Percentiles rank a stretch among this genome's conserved stretches.
Conservation (phyloP, 2,888 invertebrate genomes). For the Chrysotoxum bicinctum region DNA sequence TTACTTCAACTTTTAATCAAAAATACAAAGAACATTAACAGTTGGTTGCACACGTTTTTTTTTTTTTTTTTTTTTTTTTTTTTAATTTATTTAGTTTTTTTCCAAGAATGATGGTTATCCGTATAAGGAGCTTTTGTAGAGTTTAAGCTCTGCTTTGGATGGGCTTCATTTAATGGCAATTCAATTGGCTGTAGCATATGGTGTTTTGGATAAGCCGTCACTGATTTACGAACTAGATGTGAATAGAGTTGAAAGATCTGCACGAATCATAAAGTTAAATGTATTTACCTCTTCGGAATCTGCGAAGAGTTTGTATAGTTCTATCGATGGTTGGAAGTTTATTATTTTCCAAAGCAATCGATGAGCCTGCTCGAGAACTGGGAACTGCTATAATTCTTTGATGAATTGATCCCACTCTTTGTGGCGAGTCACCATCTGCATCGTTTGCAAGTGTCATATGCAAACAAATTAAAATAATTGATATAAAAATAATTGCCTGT, state of each 20-base stretch:
- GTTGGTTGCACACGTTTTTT: neutral
- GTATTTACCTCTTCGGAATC: constrained; percentile 10
- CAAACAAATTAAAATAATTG: constrained; percentile 13
- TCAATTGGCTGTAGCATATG: constrained; percentile 35
- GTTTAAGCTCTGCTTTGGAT: constrained; percentile 15
- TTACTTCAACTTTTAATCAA: neutral
- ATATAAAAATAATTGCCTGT: neutral
- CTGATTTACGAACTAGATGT: neutral
- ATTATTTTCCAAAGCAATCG: constrained; percentile 12
- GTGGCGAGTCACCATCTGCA: neutral
- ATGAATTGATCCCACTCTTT: constrained; percentile 38
- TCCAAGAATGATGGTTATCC: constrained; percentile 26
- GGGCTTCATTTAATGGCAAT: neutral
- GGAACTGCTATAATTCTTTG: constrained; percentile 37
- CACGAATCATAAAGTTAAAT: neutral
- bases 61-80: too few species aligned
- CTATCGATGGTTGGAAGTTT: constrained; percentile 22
- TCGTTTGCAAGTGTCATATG: neutral
- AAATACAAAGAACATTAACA: neutral
- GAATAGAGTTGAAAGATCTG: neutral
- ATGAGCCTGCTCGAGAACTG: constrained; percentile 12
- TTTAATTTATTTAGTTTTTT: too few species aligned
- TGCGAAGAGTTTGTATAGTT: neutral
- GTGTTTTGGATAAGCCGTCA: constrained; percentile 48
- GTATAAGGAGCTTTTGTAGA: constrained; percentile 17